phyloP scores from a whole-genome alignment of 2,888 invertebrate species.

The Zaprionus obscuricornis region DNA sequence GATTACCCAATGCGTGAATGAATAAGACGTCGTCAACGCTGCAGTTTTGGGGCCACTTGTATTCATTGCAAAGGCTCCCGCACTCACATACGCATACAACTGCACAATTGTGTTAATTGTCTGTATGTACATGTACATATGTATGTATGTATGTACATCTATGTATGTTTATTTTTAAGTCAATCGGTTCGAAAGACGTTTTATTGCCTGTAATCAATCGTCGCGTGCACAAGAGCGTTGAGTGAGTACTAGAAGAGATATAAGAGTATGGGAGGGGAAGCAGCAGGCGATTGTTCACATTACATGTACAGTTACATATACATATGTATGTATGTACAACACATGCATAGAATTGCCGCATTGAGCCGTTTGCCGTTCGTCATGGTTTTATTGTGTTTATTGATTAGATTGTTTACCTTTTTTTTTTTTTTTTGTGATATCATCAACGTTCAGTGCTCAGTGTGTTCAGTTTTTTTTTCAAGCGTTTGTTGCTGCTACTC shows the following conservation, averaged over 20 bases:
- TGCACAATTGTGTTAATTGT: conserved; percentile 49
- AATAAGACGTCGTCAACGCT: conserved; percentile 62
- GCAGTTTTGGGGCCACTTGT: conserved; percentile 63
- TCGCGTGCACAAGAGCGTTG: conserved; percentile 54
- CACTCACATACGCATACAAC: conserved; percentile 16
- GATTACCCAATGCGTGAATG: conserved; percentile 75
- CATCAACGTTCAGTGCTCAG: conserved; percentile 47
- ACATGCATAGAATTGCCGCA: conserved; percentile 5
- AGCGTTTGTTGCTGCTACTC: not conserved
- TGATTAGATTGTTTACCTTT: conserved; percentile 78
- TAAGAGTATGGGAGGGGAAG: not conserved
- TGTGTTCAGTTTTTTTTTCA: conserved; percentile 1
- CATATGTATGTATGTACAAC: conserved; percentile 1
- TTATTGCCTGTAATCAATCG: conserved; percentile 75
- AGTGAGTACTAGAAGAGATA: not conserved
- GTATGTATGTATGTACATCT: conserved; percentile 23
- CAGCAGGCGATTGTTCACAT: conserved; percentile 47
- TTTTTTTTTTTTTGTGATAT: conserved; percentile 75
- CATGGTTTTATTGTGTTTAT: conserved; percentile 66
- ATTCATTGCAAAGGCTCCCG: conserved; percentile 39
- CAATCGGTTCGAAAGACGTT: conserved; percentile 72
- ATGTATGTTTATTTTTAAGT: conserved; percentile 71
- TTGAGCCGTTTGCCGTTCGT: conserved; percentile 47
- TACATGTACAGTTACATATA: conserved; percentile 21
- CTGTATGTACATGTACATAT: too few relatives aligned